Conservation (phyloP, 2,113 vertebrate genomes). For the Limanda limanda region DNA sequence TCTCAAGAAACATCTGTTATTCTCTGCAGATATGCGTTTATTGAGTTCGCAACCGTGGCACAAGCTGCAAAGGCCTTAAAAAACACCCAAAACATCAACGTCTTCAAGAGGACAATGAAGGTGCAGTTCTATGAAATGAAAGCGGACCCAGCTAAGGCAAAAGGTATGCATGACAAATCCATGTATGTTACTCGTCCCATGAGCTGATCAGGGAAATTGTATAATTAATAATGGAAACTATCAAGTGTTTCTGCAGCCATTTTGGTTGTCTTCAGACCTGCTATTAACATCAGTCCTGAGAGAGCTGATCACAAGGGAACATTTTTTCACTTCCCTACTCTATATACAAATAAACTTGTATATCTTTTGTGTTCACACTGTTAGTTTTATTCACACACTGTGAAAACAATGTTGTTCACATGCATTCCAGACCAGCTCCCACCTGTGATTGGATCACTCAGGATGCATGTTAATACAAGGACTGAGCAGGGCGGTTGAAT, state of each 20-base stretch:
- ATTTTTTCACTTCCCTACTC: no score
- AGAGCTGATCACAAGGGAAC: no score
- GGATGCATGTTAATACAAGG: no score
- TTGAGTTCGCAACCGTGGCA: constrained; percentile 86
- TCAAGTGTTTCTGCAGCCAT: neutral
- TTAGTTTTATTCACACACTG: no score
- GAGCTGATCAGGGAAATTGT: neutral
- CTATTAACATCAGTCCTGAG: no score
- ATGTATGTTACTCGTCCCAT: neutral
- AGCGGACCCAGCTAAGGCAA: constrained; percentile 7
- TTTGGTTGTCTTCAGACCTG: neutral
- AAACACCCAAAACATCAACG: constrained; percentile 83
- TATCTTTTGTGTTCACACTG: no score
- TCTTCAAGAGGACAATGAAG: constrained; percentile 83
- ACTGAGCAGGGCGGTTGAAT: no score
- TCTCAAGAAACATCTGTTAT: neutral
- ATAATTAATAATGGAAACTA: neutral
- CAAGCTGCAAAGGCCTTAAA: constrained; percentile 89
- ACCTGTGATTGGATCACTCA: no score
- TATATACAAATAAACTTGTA: no score
- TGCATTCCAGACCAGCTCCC: no score
- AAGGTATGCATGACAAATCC: constrained; percentile 25
- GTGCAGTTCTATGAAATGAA: constrained; percentile 80
- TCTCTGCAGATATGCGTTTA: constrained; percentile 85
- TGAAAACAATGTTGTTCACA: no score